Conservation (phyloP, 2,888 invertebrate species). For the Amphiduros pacificus region DNA sequence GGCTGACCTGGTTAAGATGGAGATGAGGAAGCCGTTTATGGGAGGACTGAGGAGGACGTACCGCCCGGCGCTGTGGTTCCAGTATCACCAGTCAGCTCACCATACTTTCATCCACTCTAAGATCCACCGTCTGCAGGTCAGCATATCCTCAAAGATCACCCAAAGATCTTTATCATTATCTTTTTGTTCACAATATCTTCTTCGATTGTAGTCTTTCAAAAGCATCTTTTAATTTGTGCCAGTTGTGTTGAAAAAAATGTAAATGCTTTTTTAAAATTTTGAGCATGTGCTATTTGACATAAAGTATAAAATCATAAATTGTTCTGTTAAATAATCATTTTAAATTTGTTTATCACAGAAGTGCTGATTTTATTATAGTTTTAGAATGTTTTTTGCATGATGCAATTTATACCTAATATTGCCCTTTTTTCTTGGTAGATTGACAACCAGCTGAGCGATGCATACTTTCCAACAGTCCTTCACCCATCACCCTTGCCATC, state of each 20-base stretch:
- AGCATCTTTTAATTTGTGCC: too few relatives aligned
- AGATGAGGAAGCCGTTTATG: conserved; percentile 83
- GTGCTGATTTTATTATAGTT: too few relatives aligned
- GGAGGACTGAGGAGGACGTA: conserved; percentile 76
- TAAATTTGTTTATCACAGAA: too few relatives aligned
- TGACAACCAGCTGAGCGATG: conserved; percentile 75
- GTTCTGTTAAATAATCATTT: too few relatives aligned
- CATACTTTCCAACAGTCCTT: conserved; percentile 72
- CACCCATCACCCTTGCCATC: conserved; percentile 66
- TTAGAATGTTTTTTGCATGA: too few relatives aligned
- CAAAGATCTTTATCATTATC: not conserved
- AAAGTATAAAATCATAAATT: too few relatives aligned
- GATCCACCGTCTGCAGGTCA: conserved; percentile 69
- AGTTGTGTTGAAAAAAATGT: too few relatives aligned
- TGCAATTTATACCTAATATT: too few relatives aligned
- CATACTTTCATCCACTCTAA: conserved; percentile 71
- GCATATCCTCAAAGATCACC: conserved; percentile 57
- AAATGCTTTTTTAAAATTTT: too few relatives aligned
- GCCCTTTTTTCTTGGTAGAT: too few relatives aligned
- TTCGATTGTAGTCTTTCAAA: too few relatives aligned
- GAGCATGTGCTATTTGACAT: too few relatives aligned
- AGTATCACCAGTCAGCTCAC: conserved; percentile 72
- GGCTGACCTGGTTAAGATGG: conserved; percentile 82
- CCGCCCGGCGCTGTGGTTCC: conserved; percentile 75
- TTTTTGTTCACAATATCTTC: not conserved